These are phyloP conservation scores for Euura saliciscinereae DNA, from an alignment of 1,140 invertebrate species.

Conservation along the genomic window DNA sequence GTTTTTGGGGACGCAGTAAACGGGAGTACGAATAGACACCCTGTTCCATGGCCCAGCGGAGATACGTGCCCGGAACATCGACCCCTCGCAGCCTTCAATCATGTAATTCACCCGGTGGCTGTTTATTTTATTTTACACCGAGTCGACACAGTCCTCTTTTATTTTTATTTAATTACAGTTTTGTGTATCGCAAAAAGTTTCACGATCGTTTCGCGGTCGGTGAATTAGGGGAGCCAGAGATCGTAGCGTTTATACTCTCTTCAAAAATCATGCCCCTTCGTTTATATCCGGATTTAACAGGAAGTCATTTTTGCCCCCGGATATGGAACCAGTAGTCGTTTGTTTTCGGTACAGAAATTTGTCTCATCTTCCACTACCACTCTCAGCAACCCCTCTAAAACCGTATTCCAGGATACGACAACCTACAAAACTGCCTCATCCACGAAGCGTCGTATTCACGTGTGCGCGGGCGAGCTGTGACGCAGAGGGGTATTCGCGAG, in stretches of 20 bases:
- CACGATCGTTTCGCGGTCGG: not conserved
- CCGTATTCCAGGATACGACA: not conserved
- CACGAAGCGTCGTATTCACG: not conserved
- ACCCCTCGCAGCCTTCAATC: constrained; percentile 8
- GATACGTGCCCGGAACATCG: not conserved
- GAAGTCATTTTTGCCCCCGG: not conserved
- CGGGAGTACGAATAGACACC: not conserved
- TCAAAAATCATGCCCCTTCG: too few species aligned
- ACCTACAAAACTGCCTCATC: not conserved
- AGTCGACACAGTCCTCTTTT: not conserved
- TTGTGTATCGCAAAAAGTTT: not conserved
- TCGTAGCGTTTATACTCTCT: not conserved
- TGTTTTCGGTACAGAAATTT: not conserved
- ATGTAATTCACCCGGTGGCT: not conserved
- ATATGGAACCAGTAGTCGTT: not conserved
- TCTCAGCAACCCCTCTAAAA: not conserved
- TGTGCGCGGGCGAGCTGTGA: not conserved
- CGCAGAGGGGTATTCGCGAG: not conserved
- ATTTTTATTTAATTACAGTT: not conserved
- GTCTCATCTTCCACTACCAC: not conserved
- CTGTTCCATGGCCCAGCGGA: not conserved
- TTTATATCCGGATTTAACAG: not conserved
- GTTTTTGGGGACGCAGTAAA: constrained; percentile 2
- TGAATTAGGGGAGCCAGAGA: not conserved
- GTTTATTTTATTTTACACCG: not conserved